phyloP scores from a whole-genome alignment of 2,113 vertebrate genomes.

The Furnarius figulus region DNA sequence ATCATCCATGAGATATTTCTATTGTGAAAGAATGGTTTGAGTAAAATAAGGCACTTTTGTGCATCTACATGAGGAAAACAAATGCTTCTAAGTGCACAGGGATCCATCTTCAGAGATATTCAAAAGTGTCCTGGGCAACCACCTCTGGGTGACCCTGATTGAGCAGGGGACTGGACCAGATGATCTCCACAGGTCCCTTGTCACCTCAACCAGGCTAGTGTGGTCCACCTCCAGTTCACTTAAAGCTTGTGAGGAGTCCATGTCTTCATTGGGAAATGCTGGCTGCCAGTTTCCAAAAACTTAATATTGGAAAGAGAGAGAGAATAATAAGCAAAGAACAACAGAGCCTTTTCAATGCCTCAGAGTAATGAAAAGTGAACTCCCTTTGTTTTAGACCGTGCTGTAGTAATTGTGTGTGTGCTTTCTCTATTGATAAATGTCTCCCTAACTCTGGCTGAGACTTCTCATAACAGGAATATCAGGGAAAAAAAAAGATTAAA shows the following conservation, averaged over 20 bases:
- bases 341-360: not conserved
- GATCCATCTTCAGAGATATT: not conserved
- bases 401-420: not conserved
- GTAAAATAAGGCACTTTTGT: not conserved
- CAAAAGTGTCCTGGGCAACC: not conserved
- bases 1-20: not conserved
- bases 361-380: not conserved
- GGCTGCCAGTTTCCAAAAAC: not conserved
- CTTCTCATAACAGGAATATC: not conserved
- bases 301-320: not conserved
- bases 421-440: constrained; percentile 2
- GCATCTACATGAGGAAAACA: not conserved
- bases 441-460: not conserved
- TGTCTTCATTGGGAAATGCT: not conserved
- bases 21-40: not conserved
- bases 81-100: not conserved
- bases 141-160: not conserved
- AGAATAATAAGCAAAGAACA: not conserved
- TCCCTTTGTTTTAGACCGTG: not conserved
- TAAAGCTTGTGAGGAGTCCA: not conserved
- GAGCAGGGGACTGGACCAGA: not conserved
- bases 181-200: not conserved
- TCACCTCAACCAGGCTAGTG: not conserved
- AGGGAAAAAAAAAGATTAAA: not conserved
- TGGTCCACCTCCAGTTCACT: not conserved